Evolutionary conservation across 2,113 vertebrate genomes (phyloP).

Genomic region (Rhombomys opimus): DNA sequence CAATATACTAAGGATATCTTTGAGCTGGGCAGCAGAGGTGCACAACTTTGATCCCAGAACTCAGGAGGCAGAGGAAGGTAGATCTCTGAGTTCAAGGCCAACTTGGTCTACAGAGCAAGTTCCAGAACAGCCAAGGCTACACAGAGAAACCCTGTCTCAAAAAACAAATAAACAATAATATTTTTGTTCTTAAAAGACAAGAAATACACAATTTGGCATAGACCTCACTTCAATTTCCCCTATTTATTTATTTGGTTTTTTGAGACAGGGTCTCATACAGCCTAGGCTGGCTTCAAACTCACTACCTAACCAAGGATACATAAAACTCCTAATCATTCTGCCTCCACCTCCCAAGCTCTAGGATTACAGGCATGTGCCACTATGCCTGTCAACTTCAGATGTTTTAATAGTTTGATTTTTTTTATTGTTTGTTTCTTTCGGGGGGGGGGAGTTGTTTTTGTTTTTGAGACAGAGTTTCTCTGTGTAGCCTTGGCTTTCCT

Average conservation of each 20-base stretch:
- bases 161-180: not conserved
- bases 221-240: not conserved
- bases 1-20: not conserved
- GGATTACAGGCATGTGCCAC: not conserved
- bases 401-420: not conserved
- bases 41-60: not conserved
- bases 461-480: not conserved
- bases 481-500: not conserved
- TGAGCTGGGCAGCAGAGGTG: not conserved
- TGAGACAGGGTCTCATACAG: not conserved
- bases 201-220: not conserved
- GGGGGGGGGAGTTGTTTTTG: not conserved
- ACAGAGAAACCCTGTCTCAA: not conserved
- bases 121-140: not conserved
- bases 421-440: not conserved
- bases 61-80: not conserved
- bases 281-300: not conserved
- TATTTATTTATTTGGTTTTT: not conserved
- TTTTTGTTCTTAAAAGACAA: not conserved
- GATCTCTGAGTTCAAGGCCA: not conserved
- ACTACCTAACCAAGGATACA: not conserved
- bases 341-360: not conserved
- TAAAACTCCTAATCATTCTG: not conserved
- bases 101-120: not conserved
- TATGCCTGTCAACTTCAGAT: no score